phyloP scores from a whole-genome alignment of 2,888 invertebrate genomes.

The Cecidostiba fungosa region DNA sequence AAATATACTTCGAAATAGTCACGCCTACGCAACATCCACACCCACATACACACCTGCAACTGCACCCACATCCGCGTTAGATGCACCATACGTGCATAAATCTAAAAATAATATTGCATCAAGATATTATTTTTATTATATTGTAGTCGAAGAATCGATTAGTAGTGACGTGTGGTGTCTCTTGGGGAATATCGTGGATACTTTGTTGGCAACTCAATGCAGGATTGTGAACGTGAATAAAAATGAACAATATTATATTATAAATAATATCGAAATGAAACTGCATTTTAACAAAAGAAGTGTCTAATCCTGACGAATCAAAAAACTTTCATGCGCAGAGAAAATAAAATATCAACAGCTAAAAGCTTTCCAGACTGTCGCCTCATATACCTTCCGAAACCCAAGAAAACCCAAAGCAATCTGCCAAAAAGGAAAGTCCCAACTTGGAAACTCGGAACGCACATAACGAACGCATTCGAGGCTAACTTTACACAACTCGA shows the following conservation, averaged over 20 bases:
- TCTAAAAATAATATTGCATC: background rate
- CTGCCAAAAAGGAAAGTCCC: background rate
- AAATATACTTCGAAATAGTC: background rate
- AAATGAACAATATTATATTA: too few species aligned
- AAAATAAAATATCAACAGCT: background rate
- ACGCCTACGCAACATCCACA: background rate
- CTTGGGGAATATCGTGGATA: background rate
- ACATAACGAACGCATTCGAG: background rate
- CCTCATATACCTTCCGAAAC: background rate
- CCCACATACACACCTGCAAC: background rate
- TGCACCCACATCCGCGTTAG: conserved; percentile 1
- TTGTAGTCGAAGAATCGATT: background rate
- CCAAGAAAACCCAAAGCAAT: background rate
- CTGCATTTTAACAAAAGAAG: too few species aligned
- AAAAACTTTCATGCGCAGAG: background rate
- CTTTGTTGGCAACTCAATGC: too few species aligned
- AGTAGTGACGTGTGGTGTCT: too few species aligned
- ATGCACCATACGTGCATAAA: background rate
- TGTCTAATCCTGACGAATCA: background rate
- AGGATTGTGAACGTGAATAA: too few species aligned
- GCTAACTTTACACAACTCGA: background rate
- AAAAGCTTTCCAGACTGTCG: background rate
- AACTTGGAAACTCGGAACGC: background rate
- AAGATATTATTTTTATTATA: background rate
- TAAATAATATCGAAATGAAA: too few species aligned